A percentile compares a stretch with the other conserved stretches of the same genome.
Conservation (phyloP, 2,888 invertebrate species). For the Rotaria socialis region DNA sequence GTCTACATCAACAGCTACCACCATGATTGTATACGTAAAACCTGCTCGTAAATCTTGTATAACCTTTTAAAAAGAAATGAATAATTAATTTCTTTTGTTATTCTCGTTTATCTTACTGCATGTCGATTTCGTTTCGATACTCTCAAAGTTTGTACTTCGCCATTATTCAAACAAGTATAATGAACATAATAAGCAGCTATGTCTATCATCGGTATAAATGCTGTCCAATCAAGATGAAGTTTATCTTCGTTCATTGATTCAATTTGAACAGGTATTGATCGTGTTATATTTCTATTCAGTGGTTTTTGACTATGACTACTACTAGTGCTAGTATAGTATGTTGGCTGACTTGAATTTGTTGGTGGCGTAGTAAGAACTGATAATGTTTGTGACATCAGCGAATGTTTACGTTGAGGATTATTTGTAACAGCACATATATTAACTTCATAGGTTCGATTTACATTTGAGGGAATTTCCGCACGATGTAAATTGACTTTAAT, state of each 20-base stretch:
- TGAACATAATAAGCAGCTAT: conserved; percentile 20
- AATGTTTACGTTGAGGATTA: not conserved
- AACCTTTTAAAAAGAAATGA: not conserved
- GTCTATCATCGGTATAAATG: not conserved
- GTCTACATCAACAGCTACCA: not conserved
- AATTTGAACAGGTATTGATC: not conserved
- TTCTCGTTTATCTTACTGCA: not conserved
- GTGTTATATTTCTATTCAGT: not conserved
- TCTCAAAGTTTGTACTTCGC: not conserved
- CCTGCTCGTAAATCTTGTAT: not conserved
- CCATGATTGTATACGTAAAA: not conserved
- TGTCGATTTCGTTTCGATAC: not conserved
- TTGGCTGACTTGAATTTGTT: not conserved
- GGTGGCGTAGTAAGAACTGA: not conserved
- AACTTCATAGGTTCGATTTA: conserved; percentile 12
- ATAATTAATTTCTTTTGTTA: not conserved
- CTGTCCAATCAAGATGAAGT: not conserved
- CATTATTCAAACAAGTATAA: conserved; percentile 25
- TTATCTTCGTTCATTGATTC: conserved; percentile 1
- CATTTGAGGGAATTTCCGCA: conserved; percentile 30
- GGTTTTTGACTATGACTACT: not conserved
- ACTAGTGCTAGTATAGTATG: too few species aligned
- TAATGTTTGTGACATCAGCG: conserved; percentile 15
- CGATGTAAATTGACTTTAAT: not conserved
- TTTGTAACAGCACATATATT: conserved; percentile 33